These are phyloP conservation scores for Lagopus leucura DNA, from an alignment of 2,113 vertebrate genomes.

Conservation along the genomic window DNA sequence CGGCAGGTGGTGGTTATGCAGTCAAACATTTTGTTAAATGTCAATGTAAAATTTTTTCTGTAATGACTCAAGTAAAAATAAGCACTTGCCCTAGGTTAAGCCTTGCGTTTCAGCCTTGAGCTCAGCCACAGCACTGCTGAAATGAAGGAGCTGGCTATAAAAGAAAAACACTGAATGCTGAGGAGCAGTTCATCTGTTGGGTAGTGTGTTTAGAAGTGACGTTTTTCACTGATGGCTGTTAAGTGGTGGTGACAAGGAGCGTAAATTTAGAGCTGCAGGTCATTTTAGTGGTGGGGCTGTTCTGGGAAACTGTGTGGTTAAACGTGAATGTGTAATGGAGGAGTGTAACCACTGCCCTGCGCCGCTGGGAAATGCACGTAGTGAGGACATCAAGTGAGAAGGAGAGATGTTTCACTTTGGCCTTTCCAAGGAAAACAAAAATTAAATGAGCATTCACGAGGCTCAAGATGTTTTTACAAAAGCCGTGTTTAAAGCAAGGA, in stretches of 20 bases:
- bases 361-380: constrained; percentile 12
- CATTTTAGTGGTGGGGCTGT: neutral
- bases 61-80: constrained; percentile 60
- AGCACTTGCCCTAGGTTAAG: constrained; percentile 38
- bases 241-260: neutral
- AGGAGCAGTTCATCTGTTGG: neutral
- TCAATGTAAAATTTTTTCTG: constrained; percentile 33
- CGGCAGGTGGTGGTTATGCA: neutral
- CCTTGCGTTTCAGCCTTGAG: neutral
- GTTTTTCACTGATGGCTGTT: neutral
- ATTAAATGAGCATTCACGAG: neutral
- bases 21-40: constrained; percentile 61
- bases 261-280: constrained; percentile 7
- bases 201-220: neutral
- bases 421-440: constrained; percentile 46
- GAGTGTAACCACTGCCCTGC: neutral
- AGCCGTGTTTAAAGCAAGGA: neutral
- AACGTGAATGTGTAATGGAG: neutral
- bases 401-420: neutral
- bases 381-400: neutral
- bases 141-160: neutral
- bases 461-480: constrained; percentile 9
- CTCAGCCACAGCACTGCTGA: constrained; percentile 23
- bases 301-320: constrained; percentile 37
- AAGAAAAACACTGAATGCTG: constrained; percentile 26